Evolutionary conservation across 2,113 vertebrate species (phyloP), one percentile per base, ranked within the genome.

Genomic region (Callipepla squamata): DNA sequence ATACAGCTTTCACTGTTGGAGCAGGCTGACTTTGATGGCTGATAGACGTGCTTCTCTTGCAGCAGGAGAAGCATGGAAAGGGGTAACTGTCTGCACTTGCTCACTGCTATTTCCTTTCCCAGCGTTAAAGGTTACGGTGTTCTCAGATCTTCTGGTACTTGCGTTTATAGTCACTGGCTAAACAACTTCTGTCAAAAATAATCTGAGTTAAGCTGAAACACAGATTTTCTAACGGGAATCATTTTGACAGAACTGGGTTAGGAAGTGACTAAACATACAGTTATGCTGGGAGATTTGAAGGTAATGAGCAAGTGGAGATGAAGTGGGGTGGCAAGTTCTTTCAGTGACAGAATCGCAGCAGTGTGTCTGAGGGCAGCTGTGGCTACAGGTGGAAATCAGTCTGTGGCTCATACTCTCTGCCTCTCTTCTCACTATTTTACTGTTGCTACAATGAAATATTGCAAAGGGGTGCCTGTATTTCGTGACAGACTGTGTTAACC

Each of bases 161-260:
- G 85, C 93, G 78, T 94, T 96, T 94, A 93, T 78, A 96, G 95
- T 85, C 93, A 85, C 96, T 73, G 28, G 11, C 94, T 96, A 90
- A 96, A 95, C 92, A 96, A 96, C 72, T 80, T 95, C 93, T 96
- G 96, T 96, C 96, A 96, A 86, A 95, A 96, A 95, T 96, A 96
- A 96, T 96, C 96, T 88, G 95, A 96, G 93, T 92, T 96, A 95
- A 96, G 92, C 96, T 90, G 95, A 94, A 95, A 96, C 93, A 92
- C 93, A 92, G 95, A 96, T 95, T 96, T 95, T 95, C 85, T 93
- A 95, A 78, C 22, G 4, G 93, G 93, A 96, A 96, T 96, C 92
- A 85, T 95, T 96, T 95, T 96, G 96, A 96, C 95, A 96, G 96
- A 96, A 96, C 96, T 96, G 83, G 96, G 96, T 96, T 96, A 96